A percentile compares a stretch with the other conserved stretches of the same genome.
phyloP scores from a whole-genome alignment of 2,797 vertebrate genomes.

The Otolemur crassicaudatus region DNA sequence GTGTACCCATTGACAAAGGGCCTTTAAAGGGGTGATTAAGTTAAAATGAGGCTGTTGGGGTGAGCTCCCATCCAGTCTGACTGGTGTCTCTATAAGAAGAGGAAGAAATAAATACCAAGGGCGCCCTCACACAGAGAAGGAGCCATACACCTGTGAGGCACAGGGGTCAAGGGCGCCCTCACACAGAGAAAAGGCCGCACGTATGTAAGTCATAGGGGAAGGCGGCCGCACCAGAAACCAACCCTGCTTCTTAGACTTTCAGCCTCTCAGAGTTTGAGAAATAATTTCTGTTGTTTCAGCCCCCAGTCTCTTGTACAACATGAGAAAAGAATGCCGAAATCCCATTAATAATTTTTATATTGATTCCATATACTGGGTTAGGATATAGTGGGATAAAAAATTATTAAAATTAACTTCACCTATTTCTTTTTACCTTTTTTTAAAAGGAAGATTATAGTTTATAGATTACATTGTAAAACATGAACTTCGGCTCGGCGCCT shows the following conservation, averaged over 20 bases:
- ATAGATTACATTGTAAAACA: too few species aligned
- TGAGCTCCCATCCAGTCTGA: too few species aligned
- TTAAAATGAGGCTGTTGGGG: too few species aligned
- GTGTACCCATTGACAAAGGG: too few species aligned
- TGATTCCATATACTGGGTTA: background rate
- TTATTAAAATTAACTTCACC: background rate
- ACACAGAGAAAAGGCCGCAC: too few species aligned
- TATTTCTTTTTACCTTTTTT: background rate
- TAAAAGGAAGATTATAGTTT: too few species aligned
- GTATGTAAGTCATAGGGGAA: background rate
- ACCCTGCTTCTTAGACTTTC: background rate
- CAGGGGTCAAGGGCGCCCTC: too few species aligned
- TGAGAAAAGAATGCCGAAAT: background rate
- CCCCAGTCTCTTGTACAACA: background rate
- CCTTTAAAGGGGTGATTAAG: background rate
- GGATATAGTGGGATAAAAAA: background rate
- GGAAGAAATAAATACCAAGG: too few species aligned
- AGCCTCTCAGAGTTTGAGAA: background rate
- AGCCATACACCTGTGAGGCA: too few species aligned
- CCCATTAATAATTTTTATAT: background rate
- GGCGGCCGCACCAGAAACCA: background rate
- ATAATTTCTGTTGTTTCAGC: background rate
- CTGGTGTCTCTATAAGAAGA: too few species aligned
- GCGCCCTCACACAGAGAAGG: too few species aligned
- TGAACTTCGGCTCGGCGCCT: too few species aligned